A percentile compares a stretch with the other conserved stretches of the same genome.
These are phyloP conservation scores for Tympanuchus pallidicinctus DNA, from an alignment of 2,113 vertebrate genomes.

Conservation along the genomic window DNA sequence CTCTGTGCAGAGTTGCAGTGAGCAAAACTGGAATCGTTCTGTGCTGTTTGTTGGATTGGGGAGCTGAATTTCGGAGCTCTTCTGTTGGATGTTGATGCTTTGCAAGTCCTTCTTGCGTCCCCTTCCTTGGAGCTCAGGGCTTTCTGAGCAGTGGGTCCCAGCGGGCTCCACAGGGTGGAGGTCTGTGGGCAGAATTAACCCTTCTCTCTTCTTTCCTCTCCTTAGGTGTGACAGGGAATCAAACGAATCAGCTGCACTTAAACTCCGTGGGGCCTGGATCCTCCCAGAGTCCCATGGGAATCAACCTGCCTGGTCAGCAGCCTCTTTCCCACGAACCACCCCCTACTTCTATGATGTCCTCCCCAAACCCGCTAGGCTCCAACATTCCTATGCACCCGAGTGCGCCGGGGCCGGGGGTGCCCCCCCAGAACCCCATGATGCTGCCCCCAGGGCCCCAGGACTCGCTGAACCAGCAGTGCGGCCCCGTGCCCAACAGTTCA, in stretches of 20 bases:
- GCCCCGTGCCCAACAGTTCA: conserved; percentile 82
- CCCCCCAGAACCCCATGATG: conserved; percentile 81
- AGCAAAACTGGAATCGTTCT: neutral
- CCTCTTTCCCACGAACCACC: conserved; percentile 89
- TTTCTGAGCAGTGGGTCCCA: neutral
- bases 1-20: neutral
- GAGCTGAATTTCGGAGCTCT: neutral
- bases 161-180: neutral
- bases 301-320: conserved; percentile 88
- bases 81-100: neutral
- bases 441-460: conserved; percentile 82
- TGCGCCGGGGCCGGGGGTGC: conserved; percentile 76
- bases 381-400: conserved; percentile 88
- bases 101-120: neutral
- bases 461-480: conserved; percentile 79
- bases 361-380: conserved; percentile 87
- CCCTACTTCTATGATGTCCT: conserved; percentile 85
- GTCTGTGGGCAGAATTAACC: neutral
- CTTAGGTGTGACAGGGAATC: conserved; percentile 85
- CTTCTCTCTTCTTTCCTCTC: neutral
- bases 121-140: neutral
- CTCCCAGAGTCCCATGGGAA: conserved; percentile 91
- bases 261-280: conserved; percentile 84
- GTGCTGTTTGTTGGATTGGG: neutral
- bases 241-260: conserved; percentile 86